A percentile compares a stretch with the other conserved stretches of the same genome.
Conservation (phyloP, 2,113 vertebrate genomes). For the Eleginops maclovinus region DNA sequence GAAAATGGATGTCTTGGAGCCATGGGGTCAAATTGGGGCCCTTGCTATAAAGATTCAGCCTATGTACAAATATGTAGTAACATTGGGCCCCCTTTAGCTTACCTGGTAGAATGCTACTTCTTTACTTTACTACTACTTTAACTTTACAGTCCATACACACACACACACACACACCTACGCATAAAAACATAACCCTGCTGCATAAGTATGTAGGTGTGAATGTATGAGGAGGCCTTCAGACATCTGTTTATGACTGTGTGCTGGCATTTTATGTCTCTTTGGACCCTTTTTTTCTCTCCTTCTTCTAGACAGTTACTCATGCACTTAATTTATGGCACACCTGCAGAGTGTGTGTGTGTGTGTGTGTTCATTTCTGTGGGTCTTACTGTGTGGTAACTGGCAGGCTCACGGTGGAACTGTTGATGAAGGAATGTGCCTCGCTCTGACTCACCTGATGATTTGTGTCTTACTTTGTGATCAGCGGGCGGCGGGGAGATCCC, state of each 20-base stretch:
- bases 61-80: too few relatives aligned
- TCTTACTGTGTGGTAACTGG: conserved; percentile 64
- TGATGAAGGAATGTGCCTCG: conserved; percentile 75
- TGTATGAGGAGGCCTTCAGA: conserved; percentile 46
- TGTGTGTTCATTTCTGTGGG: conserved; percentile 34
- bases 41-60: too few relatives aligned
- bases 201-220: conserved; percentile 6
- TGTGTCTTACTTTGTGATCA: conserved; percentile 70
- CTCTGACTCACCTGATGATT: conserved; percentile 82
- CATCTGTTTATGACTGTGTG: conserved; percentile 67
- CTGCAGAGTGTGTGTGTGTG: conserved; percentile 64
- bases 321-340: conserved; percentile 80
- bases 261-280: conserved; percentile 59
- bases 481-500: conserved; percentile 54
- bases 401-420: conserved; percentile 57
- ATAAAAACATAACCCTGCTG: conserved; percentile 1
- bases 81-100: too few relatives aligned
- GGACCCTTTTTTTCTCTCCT: conserved; percentile 15
- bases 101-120: too few relatives aligned
- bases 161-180: not conserved
- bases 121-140: too few relatives aligned
- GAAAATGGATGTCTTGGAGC: too few relatives aligned
- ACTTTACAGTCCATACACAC: not conserved
- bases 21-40: too few relatives aligned
- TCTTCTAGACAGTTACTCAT: conserved; percentile 81